Evolutionary conservation across 2,888 invertebrate species (phyloP), one percentile per base, ranked within the genome.

Genomic region (Mongoloraphidia duomilia): DNA sequence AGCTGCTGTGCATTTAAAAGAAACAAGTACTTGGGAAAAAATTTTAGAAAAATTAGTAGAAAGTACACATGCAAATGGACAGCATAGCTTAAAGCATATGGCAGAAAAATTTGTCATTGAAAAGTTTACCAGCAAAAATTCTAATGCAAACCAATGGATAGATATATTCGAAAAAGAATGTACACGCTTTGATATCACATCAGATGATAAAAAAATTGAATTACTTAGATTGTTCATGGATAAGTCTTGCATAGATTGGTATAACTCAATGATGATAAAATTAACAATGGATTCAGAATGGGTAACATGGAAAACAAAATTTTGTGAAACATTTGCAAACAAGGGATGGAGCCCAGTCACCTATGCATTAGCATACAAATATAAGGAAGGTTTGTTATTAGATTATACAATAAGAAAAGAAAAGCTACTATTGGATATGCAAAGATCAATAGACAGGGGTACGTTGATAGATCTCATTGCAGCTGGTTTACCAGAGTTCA

Each of bases 331-430:
- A 42, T 59, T 58, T 47, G 51, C 56, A 47, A 51, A 57, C 41
- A 57, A 54, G 49, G 58, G 58, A 54, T 60, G 60, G 59, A 55
- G 44, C 47, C 53, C 51, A 38, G 49, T 47, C 12, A 54, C 9
- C 12, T 59, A 59, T 47, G 58, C 58, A 38, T 41, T 56, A 50
- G 42, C 47, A 33, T 60, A 52, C 47, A 59, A 45, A 46, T 57
- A 60, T 47, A 56, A 49, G 44, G 57, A 57, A 55, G 57, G 58
- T 34, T 55, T 52, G 48, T 47, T 59, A 14, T 50, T 54, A 36
- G 55, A 59, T 45, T 59, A 59, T 46, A 58, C 56, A 12, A 55
- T 58, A 46, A 57, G 38, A 44, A 58, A 59, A 54, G 56, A 58
- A 46, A 53, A 52, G 43, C 49, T 58, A 35, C 39, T 58, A 49